Conservation (phyloP, 2,888 invertebrate genomes). For the Chalcosyrphus nemorum region DNA sequence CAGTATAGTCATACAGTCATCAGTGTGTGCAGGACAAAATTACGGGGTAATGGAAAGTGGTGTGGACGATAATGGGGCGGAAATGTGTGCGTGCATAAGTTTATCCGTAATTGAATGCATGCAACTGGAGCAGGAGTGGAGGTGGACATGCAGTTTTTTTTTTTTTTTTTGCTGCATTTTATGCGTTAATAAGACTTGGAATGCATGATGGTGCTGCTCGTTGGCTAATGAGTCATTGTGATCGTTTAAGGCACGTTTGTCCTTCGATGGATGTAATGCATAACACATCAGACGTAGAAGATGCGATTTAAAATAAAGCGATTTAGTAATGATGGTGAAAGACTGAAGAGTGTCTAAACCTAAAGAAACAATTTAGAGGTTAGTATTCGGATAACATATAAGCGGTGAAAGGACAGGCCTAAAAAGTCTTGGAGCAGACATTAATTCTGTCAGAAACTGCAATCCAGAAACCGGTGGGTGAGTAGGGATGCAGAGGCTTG, state of each 20-base stretch:
- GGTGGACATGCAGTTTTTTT: conserved; percentile 26
- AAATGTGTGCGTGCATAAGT: conserved; percentile 70
- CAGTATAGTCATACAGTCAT: conserved; percentile 49
- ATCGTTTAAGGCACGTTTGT: conserved; percentile 34
- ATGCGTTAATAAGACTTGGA: conserved; percentile 31
- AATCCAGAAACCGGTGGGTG: too few relatives aligned
- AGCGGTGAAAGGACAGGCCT: too few relatives aligned
- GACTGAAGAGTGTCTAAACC: too few relatives aligned
- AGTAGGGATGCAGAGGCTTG: too few relatives aligned
- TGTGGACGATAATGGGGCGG: conserved; percentile 68
- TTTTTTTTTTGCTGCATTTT: conserved; percentile 5
- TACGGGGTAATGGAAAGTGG: conserved; percentile 45
- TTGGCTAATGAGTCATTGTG: conserved; percentile 47
- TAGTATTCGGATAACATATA: too few relatives aligned
- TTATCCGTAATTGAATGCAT: conserved; percentile 65
- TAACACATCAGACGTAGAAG: neutral
- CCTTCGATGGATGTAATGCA: too few relatives aligned
- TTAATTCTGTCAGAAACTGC: too few relatives aligned
- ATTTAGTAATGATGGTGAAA: too few relatives aligned
- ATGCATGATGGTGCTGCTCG: conserved; percentile 18
- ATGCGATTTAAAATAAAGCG: too few relatives aligned
- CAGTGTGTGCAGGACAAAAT: conserved; percentile 48
- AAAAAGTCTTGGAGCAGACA: too few relatives aligned
- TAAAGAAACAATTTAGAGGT: too few relatives aligned
- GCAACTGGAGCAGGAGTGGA: conserved; percentile 38